phyloP scores from a whole-genome alignment of 1,140 invertebrate genomes.

The Luehdorfia chinensis region DNA sequence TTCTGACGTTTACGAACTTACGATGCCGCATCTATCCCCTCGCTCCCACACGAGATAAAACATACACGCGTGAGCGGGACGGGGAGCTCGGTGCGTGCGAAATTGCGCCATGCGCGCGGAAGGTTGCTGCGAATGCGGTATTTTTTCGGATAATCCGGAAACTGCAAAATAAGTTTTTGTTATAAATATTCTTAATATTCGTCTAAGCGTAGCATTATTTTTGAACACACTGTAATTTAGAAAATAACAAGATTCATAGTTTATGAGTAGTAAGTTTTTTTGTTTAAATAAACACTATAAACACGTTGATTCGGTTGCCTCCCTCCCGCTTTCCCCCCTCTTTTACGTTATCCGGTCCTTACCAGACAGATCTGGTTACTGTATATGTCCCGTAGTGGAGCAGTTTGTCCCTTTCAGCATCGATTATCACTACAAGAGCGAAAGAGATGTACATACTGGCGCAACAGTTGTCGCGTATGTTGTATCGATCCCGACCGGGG shows the following conservation, averaged over 20 bases:
- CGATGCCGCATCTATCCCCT: conserved; percentile 62
- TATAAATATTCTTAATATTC: no score
- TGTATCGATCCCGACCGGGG: conserved; percentile 50
- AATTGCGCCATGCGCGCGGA: conserved; percentile 51
- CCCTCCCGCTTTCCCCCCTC: no score
- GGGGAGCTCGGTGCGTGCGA: conserved; percentile 40
- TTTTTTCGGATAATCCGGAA: conserved; percentile 8
- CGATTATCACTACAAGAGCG: conserved; percentile 16
- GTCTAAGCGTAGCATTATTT: no score
- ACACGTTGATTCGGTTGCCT: no score
- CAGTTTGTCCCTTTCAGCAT: conserved; percentile 37
- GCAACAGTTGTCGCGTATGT: conserved; percentile 69
- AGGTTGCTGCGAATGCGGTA: background rate
- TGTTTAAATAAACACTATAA: no score
- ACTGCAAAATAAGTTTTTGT: background rate
- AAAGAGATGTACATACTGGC: conserved; percentile 40
- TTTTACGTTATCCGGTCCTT: conserved; percentile 4
- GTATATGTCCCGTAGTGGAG: conserved; percentile 29
- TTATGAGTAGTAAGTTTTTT: no score
- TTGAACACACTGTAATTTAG: no score
- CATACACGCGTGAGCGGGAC: conserved; percentile 23
- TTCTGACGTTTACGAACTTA: conserved; percentile 61
- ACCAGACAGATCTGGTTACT: conserved; percentile 10
- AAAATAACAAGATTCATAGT: no score
- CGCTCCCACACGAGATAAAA: conserved; percentile 11